These are phyloP conservation scores for Rallus limicola DNA, from an alignment of 2,113 vertebrate genomes.

Conservation along the genomic window DNA sequence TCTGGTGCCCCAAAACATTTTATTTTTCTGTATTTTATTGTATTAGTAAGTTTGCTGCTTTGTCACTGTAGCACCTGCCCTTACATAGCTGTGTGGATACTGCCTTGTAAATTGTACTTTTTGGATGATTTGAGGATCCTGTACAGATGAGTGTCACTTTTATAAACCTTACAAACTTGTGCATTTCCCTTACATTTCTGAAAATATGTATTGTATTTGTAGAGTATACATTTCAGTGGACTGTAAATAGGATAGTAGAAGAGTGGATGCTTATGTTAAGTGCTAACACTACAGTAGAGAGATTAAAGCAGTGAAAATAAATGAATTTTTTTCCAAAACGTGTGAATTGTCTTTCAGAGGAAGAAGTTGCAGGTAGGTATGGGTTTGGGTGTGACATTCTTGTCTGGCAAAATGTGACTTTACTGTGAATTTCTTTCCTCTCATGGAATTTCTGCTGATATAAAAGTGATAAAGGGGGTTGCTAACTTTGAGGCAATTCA, in stretches of 20 bases:
- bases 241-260: constrained; percentile 78
- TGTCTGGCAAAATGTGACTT: neutral
- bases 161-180: constrained; percentile 59
- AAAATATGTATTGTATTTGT: constrained; percentile 79
- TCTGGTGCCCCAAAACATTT: constrained; percentile 70
- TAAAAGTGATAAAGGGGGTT: neutral
- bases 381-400: neutral
- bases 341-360: neutral
- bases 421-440: neutral
- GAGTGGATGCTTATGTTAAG: constrained; percentile 71
- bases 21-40: constrained; percentile 69
- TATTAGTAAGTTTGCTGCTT: constrained; percentile 71
- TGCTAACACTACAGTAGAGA: constrained; percentile 81
- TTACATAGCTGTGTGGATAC: constrained; percentile 71
- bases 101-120: constrained; percentile 67
- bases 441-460: neutral
- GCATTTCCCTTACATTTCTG: constrained; percentile 67
- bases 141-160: constrained; percentile 69
- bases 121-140: constrained; percentile 63
- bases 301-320: constrained; percentile 76
- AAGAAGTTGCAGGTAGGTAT: neutral
- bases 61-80: constrained; percentile 65
- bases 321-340: constrained; percentile 60
- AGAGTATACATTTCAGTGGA: constrained; percentile 69
- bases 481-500: neutral